Evolutionary conservation across 2,797 vertebrate species (phyloP).

Genomic region (Cyclopterus lumpus): DNA sequence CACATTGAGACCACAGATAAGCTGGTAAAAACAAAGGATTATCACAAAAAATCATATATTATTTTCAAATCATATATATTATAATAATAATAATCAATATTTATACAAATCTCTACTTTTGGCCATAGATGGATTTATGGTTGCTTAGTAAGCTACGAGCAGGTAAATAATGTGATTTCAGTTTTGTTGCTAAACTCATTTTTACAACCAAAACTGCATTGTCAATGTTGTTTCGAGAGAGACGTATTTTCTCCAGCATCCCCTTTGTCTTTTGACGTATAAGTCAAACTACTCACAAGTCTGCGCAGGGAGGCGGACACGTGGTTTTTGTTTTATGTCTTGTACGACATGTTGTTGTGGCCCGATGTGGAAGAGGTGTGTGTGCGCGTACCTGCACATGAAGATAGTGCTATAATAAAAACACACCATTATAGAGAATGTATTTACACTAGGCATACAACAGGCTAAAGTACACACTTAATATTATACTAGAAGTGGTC

Average conservation of each 20-base stretch:
- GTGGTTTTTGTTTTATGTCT: neutral
- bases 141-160: neutral
- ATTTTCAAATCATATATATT: neutral
- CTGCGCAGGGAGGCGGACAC: neutral
- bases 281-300: neutral
- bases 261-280: neutral
- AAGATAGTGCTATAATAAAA: no score
- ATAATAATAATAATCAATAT: neutral
- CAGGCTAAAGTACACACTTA: neutral
- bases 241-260: neutral
- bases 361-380: neutral
- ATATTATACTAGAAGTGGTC: neutral
- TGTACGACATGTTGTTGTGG: neutral
- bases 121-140: neutral
- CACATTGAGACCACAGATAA: slow-evolving; percentile 31
- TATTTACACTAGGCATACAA: neutral
- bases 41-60: slow-evolving; percentile 18
- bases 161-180: neutral
- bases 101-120: slow-evolving; percentile 1
- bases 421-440: no score
- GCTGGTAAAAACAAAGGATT: slow-evolving; percentile 49
- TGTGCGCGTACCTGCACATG: neutral
- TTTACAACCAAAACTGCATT: neutral
- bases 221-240: neutral
- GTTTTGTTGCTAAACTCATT: neutral